phyloP scores from a whole-genome alignment of 2,113 vertebrate genomes.

The Struthidea cinerea region DNA sequence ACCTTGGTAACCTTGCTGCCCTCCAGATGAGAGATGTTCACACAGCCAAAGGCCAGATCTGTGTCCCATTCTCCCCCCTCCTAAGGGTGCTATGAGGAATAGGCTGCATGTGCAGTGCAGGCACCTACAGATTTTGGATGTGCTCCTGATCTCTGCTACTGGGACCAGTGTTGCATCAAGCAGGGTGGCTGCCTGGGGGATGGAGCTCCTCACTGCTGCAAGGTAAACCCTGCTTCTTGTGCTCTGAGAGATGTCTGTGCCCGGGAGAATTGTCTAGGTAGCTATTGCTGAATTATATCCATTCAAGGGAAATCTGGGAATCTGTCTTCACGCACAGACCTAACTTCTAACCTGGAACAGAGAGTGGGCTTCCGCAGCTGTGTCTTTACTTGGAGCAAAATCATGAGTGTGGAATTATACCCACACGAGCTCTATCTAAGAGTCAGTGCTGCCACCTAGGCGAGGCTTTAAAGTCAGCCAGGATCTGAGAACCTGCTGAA shows the following conservation, averaged over 20 bases:
- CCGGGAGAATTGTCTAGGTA: neutral
- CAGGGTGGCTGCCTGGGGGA: neutral
- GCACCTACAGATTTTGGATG: neutral
- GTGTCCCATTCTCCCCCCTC: neutral
- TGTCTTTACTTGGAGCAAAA: neutral
- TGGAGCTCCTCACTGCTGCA: neutral
- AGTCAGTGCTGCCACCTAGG: slow-evolving; percentile 41
- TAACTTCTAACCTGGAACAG: neutral
- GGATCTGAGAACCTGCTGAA: neutral
- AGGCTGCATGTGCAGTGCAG: neutral
- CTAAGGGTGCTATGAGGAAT: neutral
- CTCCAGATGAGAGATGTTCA: neutral
- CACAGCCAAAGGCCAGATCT: neutral
- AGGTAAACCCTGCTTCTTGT: neutral
- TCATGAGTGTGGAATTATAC: neutral
- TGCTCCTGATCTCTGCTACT: neutral
- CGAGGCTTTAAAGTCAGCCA: neutral
- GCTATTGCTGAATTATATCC: neutral
- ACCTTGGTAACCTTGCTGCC: neutral
- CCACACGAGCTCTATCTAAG: neutral
- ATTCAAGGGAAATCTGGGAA: neutral
- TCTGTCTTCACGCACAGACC: neutral
- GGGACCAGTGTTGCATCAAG: neutral
- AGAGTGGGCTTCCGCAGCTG: neutral
- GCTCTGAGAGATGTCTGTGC: neutral